A percentile compares a stretch with the other conserved stretches of the same genome.
Evolutionary conservation across 2,797 vertebrate species (phyloP).

Genomic region (Ctenosaura bakeri): DNA sequence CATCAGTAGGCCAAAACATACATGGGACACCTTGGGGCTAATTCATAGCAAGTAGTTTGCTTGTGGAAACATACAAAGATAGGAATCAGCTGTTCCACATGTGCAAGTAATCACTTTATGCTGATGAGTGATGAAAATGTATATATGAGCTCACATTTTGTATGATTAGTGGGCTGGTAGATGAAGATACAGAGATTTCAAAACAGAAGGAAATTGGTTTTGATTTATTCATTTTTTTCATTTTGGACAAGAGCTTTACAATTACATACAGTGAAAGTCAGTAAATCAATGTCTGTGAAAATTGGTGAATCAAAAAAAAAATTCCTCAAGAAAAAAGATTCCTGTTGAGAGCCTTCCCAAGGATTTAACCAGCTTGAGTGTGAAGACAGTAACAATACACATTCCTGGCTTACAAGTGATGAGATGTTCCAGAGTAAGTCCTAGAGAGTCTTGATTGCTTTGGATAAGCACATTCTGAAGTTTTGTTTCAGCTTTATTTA

Average conservation of each 20-base stretch:
- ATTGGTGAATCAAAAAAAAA: not conserved
- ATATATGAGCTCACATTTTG: not conserved
- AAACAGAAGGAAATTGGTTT: not conserved
- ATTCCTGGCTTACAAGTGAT: not conserved
- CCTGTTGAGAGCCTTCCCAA: not conserved
- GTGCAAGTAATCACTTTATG: not conserved
- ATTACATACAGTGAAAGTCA: not conserved
- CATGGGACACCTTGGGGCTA: slow-evolving; percentile 58
- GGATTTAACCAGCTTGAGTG: not conserved
- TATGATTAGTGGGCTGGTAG: not conserved
- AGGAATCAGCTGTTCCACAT: not conserved
- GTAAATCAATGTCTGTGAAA: not conserved
- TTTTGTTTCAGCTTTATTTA: not conserved
- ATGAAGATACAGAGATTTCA: not conserved
- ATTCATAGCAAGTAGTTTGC: not conserved
- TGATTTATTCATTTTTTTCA: not conserved
- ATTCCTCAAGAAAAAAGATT: not conserved
- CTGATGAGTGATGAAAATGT: not conserved
- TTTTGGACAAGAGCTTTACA: not conserved
- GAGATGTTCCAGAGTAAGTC: not conserved
- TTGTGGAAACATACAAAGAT: not conserved
- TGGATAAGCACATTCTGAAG: not conserved
- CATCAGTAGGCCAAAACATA: slow-evolving; percentile 51
- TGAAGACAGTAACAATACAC: not conserved
- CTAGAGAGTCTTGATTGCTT: not conserved